Conservation (phyloP, 2,113 vertebrate genomes). For the Nestor notabilis region DNA sequence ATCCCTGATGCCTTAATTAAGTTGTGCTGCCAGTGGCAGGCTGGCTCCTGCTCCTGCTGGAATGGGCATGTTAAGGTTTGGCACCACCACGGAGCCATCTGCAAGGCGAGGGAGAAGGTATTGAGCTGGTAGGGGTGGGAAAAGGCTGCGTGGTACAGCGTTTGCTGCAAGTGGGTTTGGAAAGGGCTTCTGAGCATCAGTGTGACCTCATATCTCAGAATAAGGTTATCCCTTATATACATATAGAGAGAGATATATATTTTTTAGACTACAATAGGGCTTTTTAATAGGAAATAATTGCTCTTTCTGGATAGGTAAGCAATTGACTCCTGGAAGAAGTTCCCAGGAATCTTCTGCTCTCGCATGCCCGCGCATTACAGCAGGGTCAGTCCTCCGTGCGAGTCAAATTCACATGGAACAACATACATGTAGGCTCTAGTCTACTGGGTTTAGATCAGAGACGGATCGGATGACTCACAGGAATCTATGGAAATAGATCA, state of each 20-base stretch:
- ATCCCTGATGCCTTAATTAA: rapidly evolving
- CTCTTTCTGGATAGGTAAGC: not conserved
- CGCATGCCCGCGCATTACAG: not conserved
- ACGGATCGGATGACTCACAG: conserved; percentile 65
- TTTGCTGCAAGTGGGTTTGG: not conserved
- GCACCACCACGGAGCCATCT: not conserved
- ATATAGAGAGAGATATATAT: too few relatives aligned
- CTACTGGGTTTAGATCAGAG: conserved; percentile 64
- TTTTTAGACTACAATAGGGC: not conserved
- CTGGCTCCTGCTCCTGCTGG: not conserved
- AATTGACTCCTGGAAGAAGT: not conserved
- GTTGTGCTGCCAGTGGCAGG: not conserved
- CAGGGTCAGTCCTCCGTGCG: not conserved
- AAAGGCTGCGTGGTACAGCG: not conserved
- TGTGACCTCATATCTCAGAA: not conserved
- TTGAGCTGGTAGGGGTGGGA: not conserved
- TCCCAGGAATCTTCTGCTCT: not conserved
- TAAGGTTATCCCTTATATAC: not conserved
- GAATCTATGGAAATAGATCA: conserved; percentile 73
- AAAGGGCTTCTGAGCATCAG: not conserved
- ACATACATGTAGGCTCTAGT: conserved; percentile 21
- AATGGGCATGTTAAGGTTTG: not conserved
- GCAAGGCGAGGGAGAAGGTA: not conserved
- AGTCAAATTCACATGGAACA: conserved; percentile 37
- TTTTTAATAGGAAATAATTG: conserved; percentile 10